These are phyloP conservation scores for Takifugu rubripes DNA, from an alignment of 2,797 vertebrate genomes.

Conservation along the genomic window DNA sequence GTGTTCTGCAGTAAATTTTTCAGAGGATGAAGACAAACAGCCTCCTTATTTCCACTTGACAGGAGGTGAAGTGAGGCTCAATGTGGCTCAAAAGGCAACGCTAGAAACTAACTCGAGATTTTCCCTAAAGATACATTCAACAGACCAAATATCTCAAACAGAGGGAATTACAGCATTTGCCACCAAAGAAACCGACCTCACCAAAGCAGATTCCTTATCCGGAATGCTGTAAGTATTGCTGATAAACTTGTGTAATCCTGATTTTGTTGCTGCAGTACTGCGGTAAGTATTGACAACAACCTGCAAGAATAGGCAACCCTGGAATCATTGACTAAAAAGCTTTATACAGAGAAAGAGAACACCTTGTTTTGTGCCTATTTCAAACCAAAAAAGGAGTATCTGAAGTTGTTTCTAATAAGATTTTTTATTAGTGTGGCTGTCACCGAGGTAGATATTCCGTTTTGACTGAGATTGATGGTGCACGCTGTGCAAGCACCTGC, in stretches of 20 bases:
- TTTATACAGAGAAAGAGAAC: not conserved
- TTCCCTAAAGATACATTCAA: conserved; percentile 6
- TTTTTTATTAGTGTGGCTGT: too few species aligned
- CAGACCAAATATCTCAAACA: conserved; percentile 4
- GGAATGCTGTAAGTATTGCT: not conserved
- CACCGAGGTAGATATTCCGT: too few species aligned
- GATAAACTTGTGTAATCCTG: not conserved
- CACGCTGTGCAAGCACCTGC: too few species aligned
- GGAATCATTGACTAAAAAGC: not conserved
- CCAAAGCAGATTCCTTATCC: not conserved
- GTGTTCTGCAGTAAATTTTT: too few species aligned
- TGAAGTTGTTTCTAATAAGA: too few species aligned
- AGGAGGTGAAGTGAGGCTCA: not conserved
- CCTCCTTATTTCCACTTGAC: conserved; percentile 1
- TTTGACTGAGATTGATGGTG: too few species aligned
- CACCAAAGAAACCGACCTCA: not conserved
- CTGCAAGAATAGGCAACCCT: not conserved
- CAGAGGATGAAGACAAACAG: too few species aligned
- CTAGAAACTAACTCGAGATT: not conserved
- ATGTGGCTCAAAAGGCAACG: not conserved
- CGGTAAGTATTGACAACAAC: not conserved
- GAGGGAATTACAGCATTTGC: not conserved
- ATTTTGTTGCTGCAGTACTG: not conserved
- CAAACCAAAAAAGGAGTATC: too few species aligned
- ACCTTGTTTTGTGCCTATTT: too few species aligned